phyloP scores from a whole-genome alignment of 2,113 vertebrate genomes.

The Anser cygnoides region DNA sequence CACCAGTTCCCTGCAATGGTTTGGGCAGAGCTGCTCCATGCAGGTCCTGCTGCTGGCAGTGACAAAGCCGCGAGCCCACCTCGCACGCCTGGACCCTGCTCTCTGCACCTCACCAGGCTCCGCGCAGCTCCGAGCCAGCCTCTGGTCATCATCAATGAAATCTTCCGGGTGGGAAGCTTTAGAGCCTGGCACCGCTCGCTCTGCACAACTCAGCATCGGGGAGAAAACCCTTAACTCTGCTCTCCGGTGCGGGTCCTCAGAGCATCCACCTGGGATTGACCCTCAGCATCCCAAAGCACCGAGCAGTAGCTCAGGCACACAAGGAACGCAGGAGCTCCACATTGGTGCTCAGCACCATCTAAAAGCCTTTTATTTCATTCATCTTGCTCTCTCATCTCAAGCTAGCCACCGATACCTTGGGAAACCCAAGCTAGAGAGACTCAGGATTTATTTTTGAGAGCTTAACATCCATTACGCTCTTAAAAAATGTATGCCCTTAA shows the following conservation, averaged over 20 bases:
- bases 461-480: slow-evolving; percentile 67
- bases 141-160: neutral
- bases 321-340: neutral
- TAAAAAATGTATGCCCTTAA: slow-evolving; percentile 66
- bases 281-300: neutral
- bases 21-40: neutral
- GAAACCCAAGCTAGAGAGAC: slow-evolving; percentile 38
- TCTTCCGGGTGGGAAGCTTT: neutral
- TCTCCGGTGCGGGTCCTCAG: neutral
- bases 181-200: neutral
- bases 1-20: neutral
- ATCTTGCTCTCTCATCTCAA: neutral
- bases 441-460: slow-evolving; percentile 58
- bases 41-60: neutral
- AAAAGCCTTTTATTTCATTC: slow-evolving; percentile 25
- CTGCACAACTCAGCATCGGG: neutral
- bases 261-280: neutral
- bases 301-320: neutral
- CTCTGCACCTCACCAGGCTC: neutral
- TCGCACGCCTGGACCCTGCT: neutral
- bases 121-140: neutral
- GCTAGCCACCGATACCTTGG: slow-evolving; percentile 20
- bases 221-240: neutral
- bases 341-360: neutral
- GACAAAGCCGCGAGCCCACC: neutral